Conservation (phyloP, 1,140 invertebrate species). For the Parasteatoda tepidariorum region DNA sequence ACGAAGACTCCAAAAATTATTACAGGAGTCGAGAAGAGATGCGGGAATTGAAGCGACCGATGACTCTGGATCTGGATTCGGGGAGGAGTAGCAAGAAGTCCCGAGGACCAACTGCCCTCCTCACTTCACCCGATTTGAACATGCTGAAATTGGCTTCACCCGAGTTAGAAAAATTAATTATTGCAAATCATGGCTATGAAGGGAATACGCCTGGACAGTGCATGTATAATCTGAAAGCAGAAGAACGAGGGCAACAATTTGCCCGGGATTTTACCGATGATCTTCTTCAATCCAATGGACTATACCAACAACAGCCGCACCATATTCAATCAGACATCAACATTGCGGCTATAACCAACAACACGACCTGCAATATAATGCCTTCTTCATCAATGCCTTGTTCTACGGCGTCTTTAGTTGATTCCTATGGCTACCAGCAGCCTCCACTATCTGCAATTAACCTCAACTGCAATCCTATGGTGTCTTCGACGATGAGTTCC, state of each 20-base stretch:
- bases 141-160: conserved; percentile 87
- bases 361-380: conserved; percentile 17
- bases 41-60: conserved; percentile 71
- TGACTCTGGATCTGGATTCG: conserved; percentile 83
- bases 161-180: conserved; percentile 87
- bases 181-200: conserved; percentile 73
- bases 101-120: conserved; percentile 70
- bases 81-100: conserved; percentile 65
- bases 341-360: background rate
- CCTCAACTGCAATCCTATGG: conserved; percentile 41
- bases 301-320: conserved; percentile 7
- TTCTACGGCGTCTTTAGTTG: conserved; percentile 5
- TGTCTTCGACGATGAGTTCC: conserved; percentile 13
- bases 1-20: conserved; percentile 70
- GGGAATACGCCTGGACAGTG: conserved; percentile 82
- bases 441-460: conserved; percentile 32
- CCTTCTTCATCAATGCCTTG: background rate
- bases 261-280: conserved; percentile 92
- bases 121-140: conserved; percentile 86
- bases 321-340: conserved; percentile 19
- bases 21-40: conserved; percentile 55
- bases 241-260: conserved; percentile 89
- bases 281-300: conserved; percentile 71
- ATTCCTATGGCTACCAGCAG: conserved; percentile 37
- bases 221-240: conserved; percentile 77